phyloP scores from a whole-genome alignment of 2,888 invertebrate genomes.

The Aleiodes leptofemur region DNA sequence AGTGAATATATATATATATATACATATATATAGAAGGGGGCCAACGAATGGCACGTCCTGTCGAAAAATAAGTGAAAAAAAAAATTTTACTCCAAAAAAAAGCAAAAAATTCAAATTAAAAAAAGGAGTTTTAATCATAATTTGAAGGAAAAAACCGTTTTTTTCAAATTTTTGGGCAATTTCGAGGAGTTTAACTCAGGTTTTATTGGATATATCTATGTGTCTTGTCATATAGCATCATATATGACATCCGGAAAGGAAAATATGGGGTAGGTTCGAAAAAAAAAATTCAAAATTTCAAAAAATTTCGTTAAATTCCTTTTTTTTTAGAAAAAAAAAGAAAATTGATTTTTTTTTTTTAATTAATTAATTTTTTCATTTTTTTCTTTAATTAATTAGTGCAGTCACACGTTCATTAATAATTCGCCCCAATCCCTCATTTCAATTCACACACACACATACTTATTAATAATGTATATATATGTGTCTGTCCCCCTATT shows the following conservation, averaged over 20 bases:
- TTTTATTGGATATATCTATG: slow-evolving; percentile 62
- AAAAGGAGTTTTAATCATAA: slow-evolving; percentile 1
- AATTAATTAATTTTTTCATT: background rate
- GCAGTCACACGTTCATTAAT: slow-evolving; percentile 34
- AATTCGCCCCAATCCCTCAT: no score
- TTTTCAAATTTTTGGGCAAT: slow-evolving; percentile 16
- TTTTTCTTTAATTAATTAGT: background rate
- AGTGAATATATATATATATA: slow-evolving; percentile 17
- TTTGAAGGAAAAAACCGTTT: background rate
- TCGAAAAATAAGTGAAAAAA: slow-evolving; percentile 54
- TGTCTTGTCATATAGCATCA: slow-evolving; percentile 62
- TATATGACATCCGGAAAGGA: slow-evolving; percentile 88
- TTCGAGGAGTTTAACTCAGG: slow-evolving; percentile 39
- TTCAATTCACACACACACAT: no score
- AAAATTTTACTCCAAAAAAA: background rate
- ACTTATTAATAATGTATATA: background rate
- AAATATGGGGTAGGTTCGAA: slow-evolving; percentile 82
- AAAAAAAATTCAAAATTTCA: slow-evolving; percentile 73
- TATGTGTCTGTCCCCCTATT: slow-evolving; percentile 1
- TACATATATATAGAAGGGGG: slow-evolving; percentile 10
- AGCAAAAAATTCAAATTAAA: background rate
- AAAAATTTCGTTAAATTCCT: background rate
- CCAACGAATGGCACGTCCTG: slow-evolving; percentile 68
- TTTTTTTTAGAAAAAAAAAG: background rate
- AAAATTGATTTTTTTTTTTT: no score